Evolutionary conservation across 2,888 invertebrate species (phyloP).

Genomic region (Pharmacophagus antenor): DNA sequence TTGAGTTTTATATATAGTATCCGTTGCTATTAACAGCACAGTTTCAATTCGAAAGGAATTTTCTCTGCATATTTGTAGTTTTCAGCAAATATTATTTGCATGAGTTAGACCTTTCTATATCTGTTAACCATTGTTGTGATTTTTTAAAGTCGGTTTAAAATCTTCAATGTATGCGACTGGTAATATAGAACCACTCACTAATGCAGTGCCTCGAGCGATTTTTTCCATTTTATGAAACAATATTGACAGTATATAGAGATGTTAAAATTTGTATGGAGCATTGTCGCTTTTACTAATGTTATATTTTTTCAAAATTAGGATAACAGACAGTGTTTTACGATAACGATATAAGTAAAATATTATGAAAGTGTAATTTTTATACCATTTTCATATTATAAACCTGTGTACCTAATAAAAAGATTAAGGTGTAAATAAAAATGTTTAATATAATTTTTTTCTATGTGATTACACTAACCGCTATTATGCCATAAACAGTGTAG

Average conservation of each 20-base stretch:
- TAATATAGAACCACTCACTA: constrained; percentile 38
- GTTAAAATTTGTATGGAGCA: constrained; percentile 66
- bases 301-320: constrained; percentile 76
- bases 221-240: constrained; percentile 61
- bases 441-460: constrained; percentile 77
- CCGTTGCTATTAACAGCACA: constrained; percentile 36
- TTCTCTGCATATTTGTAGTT: constrained; percentile 72
- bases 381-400: constrained; percentile 78
- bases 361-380: constrained; percentile 80
- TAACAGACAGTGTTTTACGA: constrained; percentile 71
- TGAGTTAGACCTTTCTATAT: constrained; percentile 59
- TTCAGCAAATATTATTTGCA: constrained; percentile 67
- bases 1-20: constrained; percentile 42
- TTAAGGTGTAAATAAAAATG: constrained; percentile 75
- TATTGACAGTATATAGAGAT: constrained; percentile 57
- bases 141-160: constrained; percentile 48
- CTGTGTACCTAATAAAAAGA: constrained; percentile 76
- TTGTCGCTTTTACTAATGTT: constrained; percentile 77
- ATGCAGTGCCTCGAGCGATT: constrained; percentile 72
- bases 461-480: constrained; percentile 75
- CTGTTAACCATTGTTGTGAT: constrained; percentile 46
- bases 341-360: constrained; percentile 65
- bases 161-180: constrained; percentile 41
- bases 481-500: constrained; percentile 65
- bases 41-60: constrained; percentile 44